Conservation (phyloP, 2,113 vertebrate species). For the Semicossyphus pulcher region DNA sequence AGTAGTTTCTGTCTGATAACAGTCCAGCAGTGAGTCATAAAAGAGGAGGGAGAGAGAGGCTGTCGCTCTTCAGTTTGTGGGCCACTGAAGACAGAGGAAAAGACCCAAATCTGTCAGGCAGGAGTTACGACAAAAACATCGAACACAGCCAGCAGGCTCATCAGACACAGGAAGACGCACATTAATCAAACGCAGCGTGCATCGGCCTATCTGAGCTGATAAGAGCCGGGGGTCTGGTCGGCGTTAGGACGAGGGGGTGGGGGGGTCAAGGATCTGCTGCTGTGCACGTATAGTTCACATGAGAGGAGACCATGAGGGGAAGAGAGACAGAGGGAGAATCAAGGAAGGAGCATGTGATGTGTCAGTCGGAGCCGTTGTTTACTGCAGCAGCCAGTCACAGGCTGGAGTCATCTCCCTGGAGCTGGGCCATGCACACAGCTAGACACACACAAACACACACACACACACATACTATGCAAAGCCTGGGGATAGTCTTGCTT, state of each 20-base stretch:
- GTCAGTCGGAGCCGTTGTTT: slow-evolving; percentile 56
- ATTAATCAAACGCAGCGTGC: slow-evolving; percentile 50
- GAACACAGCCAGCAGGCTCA: slow-evolving; percentile 14
- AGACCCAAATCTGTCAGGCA: slow-evolving; percentile 66
- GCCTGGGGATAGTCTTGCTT: slow-evolving; percentile 33
- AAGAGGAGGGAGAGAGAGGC: neutral
- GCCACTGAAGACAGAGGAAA: slow-evolving; percentile 44
- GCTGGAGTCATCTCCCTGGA: slow-evolving; percentile 64
- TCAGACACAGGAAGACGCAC: slow-evolving; percentile 57
- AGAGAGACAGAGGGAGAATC: slow-evolving; percentile 19
- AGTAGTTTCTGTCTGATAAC: slow-evolving; percentile 26
- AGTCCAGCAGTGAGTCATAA: neutral
- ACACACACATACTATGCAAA: slow-evolving; percentile 6
- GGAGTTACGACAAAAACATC: slow-evolving; percentile 54
- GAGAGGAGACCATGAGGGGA: slow-evolving; percentile 18
- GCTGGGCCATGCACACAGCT: slow-evolving; percentile 17
- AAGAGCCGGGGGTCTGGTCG: slow-evolving; percentile 38
- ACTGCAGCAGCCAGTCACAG: slow-evolving; percentile 53
- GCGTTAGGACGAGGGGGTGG: slow-evolving; percentile 11
- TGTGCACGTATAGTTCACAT: slow-evolving; percentile 7
- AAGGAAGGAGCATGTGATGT: slow-evolving; percentile 49
- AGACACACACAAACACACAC: slow-evolving; percentile 19
- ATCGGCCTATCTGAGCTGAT: slow-evolving; percentile 46
- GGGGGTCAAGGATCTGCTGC: slow-evolving; percentile 32
- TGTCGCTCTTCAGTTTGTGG: slow-evolving; percentile 22